phyloP scores from a whole-genome alignment of 2,113 vertebrate species.

The Myotis davidii region DNA sequence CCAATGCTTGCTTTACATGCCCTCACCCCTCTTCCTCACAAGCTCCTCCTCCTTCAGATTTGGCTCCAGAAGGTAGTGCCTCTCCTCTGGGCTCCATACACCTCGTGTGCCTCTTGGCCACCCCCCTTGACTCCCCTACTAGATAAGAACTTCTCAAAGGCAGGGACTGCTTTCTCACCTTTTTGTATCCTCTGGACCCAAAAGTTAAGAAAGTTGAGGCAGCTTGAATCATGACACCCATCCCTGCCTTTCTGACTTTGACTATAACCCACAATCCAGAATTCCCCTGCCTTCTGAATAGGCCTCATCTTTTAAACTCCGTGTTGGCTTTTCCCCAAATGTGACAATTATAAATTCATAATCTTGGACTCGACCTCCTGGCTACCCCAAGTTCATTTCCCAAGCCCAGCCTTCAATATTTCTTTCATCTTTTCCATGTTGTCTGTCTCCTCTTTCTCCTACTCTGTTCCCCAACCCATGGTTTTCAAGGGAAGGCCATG shows the following conservation, averaged over 20 bases:
- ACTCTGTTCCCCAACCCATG: accelerated
- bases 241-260: background rate
- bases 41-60: background rate
- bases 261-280: background rate
- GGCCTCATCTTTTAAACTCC: background rate
- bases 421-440: background rate
- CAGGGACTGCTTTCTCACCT: background rate
- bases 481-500: background rate
- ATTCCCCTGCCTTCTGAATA: background rate
- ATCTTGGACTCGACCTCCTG: background rate
- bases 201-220: background rate
- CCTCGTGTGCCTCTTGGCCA: background rate
- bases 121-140: background rate
- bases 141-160: background rate
- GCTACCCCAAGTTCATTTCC: background rate
- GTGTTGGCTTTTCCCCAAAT: background rate
- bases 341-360: background rate
- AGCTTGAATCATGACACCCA: background rate
- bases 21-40: background rate
- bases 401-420: background rate
- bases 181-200: background rate
- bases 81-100: background rate
- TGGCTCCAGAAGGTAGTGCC: background rate
- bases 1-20: background rate
- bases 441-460: background rate